Conservation (phyloP, 2,113 vertebrate species). For the Monarcha castaneiventris region DNA sequence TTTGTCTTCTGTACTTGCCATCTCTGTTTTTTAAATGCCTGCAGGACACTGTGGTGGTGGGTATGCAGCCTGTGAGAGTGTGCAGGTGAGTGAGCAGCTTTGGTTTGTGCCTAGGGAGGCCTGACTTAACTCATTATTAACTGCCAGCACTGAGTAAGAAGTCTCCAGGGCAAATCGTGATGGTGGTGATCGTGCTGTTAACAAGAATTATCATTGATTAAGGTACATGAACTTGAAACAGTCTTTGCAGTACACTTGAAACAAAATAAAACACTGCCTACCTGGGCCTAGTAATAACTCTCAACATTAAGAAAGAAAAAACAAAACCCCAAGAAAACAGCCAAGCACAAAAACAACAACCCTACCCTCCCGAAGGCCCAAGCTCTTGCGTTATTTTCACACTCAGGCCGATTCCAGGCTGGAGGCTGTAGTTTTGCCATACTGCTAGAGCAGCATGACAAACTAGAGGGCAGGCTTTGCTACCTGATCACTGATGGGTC, state of each 20-base stretch:
- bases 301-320: background rate
- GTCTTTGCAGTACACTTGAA: background rate
- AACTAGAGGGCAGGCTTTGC: background rate
- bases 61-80: background rate
- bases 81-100: background rate
- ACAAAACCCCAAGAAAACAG: rapidly evolving
- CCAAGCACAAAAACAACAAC: background rate
- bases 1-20: background rate
- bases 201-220: background rate
- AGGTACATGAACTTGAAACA: background rate
- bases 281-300: background rate
- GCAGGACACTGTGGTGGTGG: background rate
- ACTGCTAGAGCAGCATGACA: background rate
- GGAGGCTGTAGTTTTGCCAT: rapidly evolving
- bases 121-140: background rate
- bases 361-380: rapidly evolving
- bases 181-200: background rate
- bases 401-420: rapidly evolving
- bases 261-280: background rate
- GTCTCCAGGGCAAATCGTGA: background rate
- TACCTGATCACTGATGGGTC: background rate
- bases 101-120: background rate
- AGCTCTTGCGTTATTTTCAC: background rate
- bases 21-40: background rate
- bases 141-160: background rate